Conservation (phyloP, 2,797 vertebrate genomes). For the Sebastes nivosus region DNA sequence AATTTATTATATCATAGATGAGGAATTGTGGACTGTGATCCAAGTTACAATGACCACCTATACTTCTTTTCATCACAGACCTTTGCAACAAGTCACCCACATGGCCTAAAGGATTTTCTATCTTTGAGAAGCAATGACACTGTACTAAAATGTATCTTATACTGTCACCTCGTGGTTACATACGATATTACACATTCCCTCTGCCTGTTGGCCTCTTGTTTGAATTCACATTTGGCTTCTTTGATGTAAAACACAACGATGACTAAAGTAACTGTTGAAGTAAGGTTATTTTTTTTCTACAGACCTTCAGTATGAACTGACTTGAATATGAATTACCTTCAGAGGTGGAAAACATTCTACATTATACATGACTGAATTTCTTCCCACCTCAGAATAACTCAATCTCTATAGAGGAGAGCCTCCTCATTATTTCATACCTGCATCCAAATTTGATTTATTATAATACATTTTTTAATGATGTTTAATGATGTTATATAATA, state of each 20-base stretch:
- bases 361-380: constrained; percentile 37
- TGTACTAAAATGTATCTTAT: not conserved
- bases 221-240: not conserved
- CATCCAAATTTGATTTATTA: constrained; percentile 7
- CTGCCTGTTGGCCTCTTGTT: not conserved
- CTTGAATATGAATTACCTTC: constrained; percentile 4
- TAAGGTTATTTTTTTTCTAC: not conserved
- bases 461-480: not conserved
- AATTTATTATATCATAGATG: not conserved
- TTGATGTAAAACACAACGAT: not conserved
- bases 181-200: not conserved
- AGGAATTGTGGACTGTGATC: not conserved
- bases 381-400: constrained; percentile 18
- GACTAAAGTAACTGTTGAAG: not conserved
- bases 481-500: too few species aligned
- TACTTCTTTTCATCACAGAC: not conserved
- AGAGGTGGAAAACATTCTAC: constrained; percentile 15
- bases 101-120: too few species aligned
- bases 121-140: not conserved
- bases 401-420: not conserved
- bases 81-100: not conserved
- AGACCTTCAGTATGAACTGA: not conserved
- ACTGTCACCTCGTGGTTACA: constrained; percentile 51
- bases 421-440: constrained; percentile 21
- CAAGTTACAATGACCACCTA: not conserved